Evolutionary conservation across 1,140 invertebrate species (phyloP).

Genomic region (Brachionus angularis): DNA sequence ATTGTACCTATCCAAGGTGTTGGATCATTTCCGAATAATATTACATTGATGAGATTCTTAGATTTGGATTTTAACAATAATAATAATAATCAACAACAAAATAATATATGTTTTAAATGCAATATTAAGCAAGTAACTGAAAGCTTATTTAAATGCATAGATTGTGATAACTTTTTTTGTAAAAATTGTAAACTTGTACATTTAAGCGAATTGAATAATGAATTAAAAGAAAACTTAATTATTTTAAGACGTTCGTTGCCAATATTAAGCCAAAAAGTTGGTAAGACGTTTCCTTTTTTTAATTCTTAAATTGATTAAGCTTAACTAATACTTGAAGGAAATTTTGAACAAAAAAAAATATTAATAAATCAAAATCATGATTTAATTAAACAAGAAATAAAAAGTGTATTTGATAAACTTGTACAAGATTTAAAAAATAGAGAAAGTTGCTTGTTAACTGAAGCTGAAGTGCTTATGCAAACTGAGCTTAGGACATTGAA

Average conservation of each 20-base stretch:
- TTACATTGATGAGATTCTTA: slow-evolving; percentile 1
- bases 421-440: slow-evolving; percentile 82
- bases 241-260: neutral
- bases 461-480: slow-evolving; percentile 80
- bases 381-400: slow-evolving; percentile 81
- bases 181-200: slow-evolving; percentile 35
- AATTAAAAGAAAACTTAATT: slow-evolving; percentile 13
- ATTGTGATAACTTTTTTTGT: slow-evolving; percentile 24
- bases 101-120: slow-evolving; percentile 11
- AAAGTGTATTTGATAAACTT: slow-evolving; percentile 80
- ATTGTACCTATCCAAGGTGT: slow-evolving; percentile 83
- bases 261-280: no score
- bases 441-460: slow-evolving; percentile 76
- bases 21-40: slow-evolving; percentile 64
- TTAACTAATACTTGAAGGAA: no score
- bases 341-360: no score
- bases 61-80: slow-evolving; percentile 9
- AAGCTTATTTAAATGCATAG: no score
- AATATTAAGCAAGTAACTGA: no score
- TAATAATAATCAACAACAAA: neutral
- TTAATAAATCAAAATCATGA: slow-evolving; percentile 78
- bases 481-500: slow-evolving; percentile 72
- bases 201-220: neutral
- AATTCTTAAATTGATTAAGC: slow-evolving; percentile 67
- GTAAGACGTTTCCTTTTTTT: no score